Evolutionary conservation across 2,113 vertebrate species (phyloP), one percentile per base, ranked within the genome.

Genomic region (Prionailurus viverrinus): DNA sequence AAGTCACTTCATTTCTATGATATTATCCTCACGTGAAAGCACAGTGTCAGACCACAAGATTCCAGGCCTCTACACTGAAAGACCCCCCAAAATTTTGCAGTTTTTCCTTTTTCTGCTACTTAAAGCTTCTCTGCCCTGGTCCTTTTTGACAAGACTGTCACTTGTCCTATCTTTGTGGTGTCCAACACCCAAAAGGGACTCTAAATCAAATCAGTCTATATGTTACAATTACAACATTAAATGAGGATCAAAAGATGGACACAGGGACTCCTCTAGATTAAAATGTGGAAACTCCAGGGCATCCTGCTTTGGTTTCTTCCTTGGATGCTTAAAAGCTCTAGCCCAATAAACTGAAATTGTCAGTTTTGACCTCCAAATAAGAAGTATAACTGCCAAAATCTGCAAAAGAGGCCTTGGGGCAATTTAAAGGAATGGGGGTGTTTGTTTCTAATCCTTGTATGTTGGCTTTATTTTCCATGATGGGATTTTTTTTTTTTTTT

Each of bases 401-500:
- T 85, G 10, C 25, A 29, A 93, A 97, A 63, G 23, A 83, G 11
- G 15, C 5, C 15, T 84, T 84, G 4, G 4, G 39, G 27, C 74
- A 23, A 91, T 89, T 55, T 93, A 53, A 83, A 96, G 25, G 4
- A 33, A 4, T 21, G 10, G 11, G n/a, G 4, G 14, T 45, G 0
- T 25, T 89, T 14, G 14, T 71, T 48, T 89, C 41, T 73, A 85
- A 58, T 90, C 39, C 16, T 80, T 68, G 19, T 71, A 2, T 33
- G 74, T 39, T 74, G 82, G 11, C 51, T 79, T 66, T 84, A 79
- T 93, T 25, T 41, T 73, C 58, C n/a, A 45, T 51, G n/a, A 95
- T 66, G 58, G 81, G 18, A 4, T 96, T 74, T 68, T 73, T 91
- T 94, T 83, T 63, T 39, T 63, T 74, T 16, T 90, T 94, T 82